A percentile compares a stretch with the other conserved stretches of the same genome.
These are phyloP conservation scores for Ceratosolen solmsi DNA, from an alignment of 1,140 invertebrate species.

Conservation along the genomic window DNA sequence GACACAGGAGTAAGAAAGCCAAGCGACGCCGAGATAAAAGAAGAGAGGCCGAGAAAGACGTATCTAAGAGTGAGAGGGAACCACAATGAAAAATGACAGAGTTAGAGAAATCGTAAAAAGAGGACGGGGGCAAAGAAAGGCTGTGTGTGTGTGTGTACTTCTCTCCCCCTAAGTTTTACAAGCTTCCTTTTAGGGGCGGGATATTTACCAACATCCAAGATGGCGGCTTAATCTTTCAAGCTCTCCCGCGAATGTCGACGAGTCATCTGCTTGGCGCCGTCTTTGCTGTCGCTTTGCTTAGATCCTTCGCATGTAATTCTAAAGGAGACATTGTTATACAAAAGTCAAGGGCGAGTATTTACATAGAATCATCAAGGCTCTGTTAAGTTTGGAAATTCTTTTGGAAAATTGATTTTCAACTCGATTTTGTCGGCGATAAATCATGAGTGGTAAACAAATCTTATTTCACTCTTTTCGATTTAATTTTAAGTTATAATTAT, in stretches of 20 bases:
- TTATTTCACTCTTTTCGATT: not conserved
- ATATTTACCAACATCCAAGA: slow-evolving; percentile 74
- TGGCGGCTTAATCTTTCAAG: slow-evolving; percentile 70
- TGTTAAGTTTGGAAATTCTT: slow-evolving; percentile 43
- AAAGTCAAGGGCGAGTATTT: slow-evolving; percentile 51
- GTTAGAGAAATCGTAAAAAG: slow-evolving; percentile 30
- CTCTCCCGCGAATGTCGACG: slow-evolving; percentile 62
- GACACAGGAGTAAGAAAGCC: slow-evolving; percentile 39
- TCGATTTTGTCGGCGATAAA: not conserved
- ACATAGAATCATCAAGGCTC: slow-evolving; percentile 42
- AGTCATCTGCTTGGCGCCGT: slow-evolving; percentile 56
- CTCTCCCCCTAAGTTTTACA: slow-evolving; percentile 46
- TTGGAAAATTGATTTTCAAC: slow-evolving; percentile 42
- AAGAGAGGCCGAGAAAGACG: not conserved
- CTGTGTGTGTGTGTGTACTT: not conserved
- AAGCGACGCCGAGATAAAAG: slow-evolving; percentile 30
- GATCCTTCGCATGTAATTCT: slow-evolving; percentile 42
- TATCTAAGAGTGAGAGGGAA: not conserved
- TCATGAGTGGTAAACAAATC: not conserved
- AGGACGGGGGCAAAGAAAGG: slow-evolving; percentile 21
- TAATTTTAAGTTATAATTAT: not conserved
- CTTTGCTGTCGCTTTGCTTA: slow-evolving; percentile 53
- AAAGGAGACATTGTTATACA: slow-evolving; percentile 41
- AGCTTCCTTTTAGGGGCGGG: slow-evolving; percentile 65
- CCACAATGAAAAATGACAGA: too few relatives aligned